phyloP scores from a whole-genome alignment of 1,140 invertebrate species.

The Drosophila carrolli region DNA sequence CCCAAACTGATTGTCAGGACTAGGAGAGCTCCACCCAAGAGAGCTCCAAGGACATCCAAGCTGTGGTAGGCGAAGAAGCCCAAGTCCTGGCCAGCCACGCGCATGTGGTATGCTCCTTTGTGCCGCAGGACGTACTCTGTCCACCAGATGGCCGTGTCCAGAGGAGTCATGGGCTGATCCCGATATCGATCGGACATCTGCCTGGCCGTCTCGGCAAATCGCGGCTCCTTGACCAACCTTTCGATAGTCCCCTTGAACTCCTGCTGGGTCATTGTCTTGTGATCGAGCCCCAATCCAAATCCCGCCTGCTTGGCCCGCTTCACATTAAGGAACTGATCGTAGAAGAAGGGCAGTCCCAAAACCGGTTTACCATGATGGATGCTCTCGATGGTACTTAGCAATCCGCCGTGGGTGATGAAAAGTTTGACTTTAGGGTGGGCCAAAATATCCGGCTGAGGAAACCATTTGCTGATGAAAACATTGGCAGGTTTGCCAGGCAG shows the following conservation, averaged over 20 bases:
- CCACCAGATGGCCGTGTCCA: constrained; percentile 90
- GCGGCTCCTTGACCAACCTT: constrained; percentile 75
- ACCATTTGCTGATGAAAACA: constrained; percentile 88
- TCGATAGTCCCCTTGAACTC: constrained; percentile 69
- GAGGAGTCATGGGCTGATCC: constrained; percentile 87
- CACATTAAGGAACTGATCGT: constrained; percentile 87
- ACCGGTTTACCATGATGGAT: constrained; percentile 90
- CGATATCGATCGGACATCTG: constrained; percentile 85
- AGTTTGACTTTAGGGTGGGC: constrained; percentile 88
- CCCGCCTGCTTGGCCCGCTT: constrained; percentile 84
- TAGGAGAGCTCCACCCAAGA: constrained; percentile 22
- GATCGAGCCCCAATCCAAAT: constrained; percentile 84
- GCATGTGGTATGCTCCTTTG: constrained; percentile 75
- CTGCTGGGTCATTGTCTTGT: constrained; percentile 77
- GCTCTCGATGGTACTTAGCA: constrained; percentile 89
- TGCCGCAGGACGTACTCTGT: constrained; percentile 88
- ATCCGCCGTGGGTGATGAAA: constrained; percentile 91
- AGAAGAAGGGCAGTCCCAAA: constrained; percentile 89
- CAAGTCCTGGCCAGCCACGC: constrained; percentile 64
- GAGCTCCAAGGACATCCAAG: constrained; percentile 84
- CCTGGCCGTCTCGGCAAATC: constrained; percentile 84
- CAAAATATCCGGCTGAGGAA: constrained; percentile 90
- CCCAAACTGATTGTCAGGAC: background rate
- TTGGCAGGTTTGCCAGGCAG: constrained; percentile 86
- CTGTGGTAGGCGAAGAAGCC: constrained; percentile 85